Evolutionary conservation across 2,888 invertebrate species (phyloP), one percentile per base, ranked within the genome.

Genomic region (Plebejus melissa): DNA sequence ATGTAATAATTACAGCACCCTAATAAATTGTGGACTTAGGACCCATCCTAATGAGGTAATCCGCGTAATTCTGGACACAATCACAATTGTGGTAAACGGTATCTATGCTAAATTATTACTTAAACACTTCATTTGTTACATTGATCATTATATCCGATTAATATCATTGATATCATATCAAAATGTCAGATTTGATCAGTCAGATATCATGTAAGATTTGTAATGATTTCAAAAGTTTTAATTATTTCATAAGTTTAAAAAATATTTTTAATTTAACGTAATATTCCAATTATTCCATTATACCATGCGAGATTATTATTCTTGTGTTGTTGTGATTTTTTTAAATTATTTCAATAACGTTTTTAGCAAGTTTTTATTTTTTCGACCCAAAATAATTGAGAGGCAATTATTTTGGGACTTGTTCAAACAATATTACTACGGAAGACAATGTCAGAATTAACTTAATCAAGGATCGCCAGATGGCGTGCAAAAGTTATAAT

Each of bases 381-480:
- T 54, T 54, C 54, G 65, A 36, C 22, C 22, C 22, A 22, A 22
- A 22, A 22, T 22, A 22, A 22, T 22, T 22, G 22, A 22, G 22
- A 22, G 22, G 22, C 1, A 11, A 36, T 65, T 65, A 36, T 65
- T 65, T 13, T 36, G 32, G 36, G 7, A 36, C 32, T 32, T 65
- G 65, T 65, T 65, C 65, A 65, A 75, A 75, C 50, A 75, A 41
- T 69, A 41, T 41, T 38, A 38, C 32, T 38, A 38, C 32, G 4
- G 57, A 36, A 74, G 65, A 58, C 32, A 58, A 28, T 38, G 41
- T 38, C 54, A 9, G 41, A 76, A 74, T 74, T 60, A 75, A 77
- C 75, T 65, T 76, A 77, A 90, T 90, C 87, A 87, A 86, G 82
- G 83, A 85, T 85, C 80, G 78, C 90, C 91, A 91, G 90, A 91